Conservation (phyloP, 1,140 invertebrate genomes). For the Lucilia sericata region DNA sequence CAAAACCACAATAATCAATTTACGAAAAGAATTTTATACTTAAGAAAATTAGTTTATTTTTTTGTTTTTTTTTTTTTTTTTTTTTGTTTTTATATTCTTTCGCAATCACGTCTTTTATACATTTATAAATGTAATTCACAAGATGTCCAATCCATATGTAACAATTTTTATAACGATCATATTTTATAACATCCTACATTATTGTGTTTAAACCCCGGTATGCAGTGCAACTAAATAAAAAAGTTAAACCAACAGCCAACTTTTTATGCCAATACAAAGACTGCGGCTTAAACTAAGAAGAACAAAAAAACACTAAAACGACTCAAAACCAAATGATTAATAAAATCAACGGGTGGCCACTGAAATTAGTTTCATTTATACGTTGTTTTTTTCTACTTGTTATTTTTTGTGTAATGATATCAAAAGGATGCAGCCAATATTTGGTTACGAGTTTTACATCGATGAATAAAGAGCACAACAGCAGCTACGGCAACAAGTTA, state of each 20-base stretch:
- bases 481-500: not conserved
- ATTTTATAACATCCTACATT: conserved; percentile 20
- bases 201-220: not conserved
- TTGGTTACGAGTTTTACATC: not conserved
- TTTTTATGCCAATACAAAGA: not conserved
- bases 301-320: not conserved
- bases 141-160: not conserved
- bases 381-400: not conserved
- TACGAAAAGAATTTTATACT: no score
- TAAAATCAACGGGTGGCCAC: conserved; percentile 33
- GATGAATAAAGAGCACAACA: not conserved
- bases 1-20: no score
- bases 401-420: not conserved
- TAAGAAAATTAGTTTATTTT: no score
- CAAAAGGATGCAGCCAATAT: conserved; percentile 29
- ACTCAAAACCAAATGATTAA: conserved; percentile 25
- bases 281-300: not conserved
- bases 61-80: no score
- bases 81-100: no score
- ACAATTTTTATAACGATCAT: not conserved
- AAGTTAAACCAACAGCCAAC: not conserved
- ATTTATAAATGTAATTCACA: not conserved
- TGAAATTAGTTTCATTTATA: conserved; percentile 32
- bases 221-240: not conserved
- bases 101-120: not conserved